Conservation (phyloP, 2,113 vertebrate genomes). For the Phainopepla nitens region DNA sequence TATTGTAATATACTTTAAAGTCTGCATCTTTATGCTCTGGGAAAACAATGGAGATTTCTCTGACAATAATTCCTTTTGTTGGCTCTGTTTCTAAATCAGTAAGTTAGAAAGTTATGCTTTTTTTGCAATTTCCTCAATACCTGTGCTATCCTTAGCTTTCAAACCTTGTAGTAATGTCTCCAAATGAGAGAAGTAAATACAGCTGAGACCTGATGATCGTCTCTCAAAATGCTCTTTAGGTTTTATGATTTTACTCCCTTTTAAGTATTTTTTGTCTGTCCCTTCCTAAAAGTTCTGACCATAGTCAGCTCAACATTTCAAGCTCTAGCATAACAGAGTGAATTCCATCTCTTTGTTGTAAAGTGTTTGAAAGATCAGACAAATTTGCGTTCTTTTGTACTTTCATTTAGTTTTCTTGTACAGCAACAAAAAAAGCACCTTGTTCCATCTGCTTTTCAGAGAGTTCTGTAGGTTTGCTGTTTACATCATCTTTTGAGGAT, state of each 20-base stretch:
- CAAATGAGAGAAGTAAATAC: background rate
- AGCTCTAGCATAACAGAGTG: background rate
- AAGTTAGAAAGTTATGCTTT: background rate
- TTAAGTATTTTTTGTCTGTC: background rate
- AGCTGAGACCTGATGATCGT: background rate
- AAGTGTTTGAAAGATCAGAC: background rate
- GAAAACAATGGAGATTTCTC: background rate
- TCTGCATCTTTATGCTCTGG: background rate
- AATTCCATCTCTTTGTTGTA: background rate
- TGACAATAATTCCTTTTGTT: background rate
- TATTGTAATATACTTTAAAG: background rate
- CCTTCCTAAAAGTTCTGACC: background rate
- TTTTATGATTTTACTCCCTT: background rate
- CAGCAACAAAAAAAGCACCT: background rate
- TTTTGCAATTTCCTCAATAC: background rate
- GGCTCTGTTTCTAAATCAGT: background rate
- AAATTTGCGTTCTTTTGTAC: background rate
- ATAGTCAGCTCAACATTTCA: background rate
- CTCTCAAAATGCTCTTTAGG: background rate
- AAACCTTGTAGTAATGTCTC: background rate
- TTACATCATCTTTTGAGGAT: slow-evolving; percentile 81
- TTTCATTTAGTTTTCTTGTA: background rate
- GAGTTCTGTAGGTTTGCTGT: slow-evolving; percentile 79
- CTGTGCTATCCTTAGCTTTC: background rate
- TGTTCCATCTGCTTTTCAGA: slow-evolving; percentile 63